A percentile compares a stretch with the other conserved stretches of the same genome.
phyloP scores from a whole-genome alignment of 1,140 invertebrate genomes.

The Drosophila jambulina region DNA sequence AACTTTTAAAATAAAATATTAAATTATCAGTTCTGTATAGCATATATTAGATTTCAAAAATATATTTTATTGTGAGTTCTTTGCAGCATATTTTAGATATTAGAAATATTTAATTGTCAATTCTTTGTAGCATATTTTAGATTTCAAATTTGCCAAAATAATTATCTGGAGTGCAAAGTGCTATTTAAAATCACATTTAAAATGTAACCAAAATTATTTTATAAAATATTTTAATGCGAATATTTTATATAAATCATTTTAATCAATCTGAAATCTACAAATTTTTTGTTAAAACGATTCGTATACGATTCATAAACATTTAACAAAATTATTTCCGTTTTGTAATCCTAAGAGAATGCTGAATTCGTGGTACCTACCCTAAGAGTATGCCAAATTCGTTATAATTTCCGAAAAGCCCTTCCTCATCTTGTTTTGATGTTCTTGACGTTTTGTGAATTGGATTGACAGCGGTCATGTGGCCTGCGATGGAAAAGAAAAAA shows the following conservation, averaged over 20 bases:
- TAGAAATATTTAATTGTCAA: not conserved
- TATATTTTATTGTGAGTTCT: not conserved
- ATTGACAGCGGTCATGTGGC: constrained; percentile 21
- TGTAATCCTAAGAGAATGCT: not conserved
- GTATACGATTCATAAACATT: too few relatives aligned
- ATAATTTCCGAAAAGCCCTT: not conserved
- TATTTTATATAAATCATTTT: too few relatives aligned
- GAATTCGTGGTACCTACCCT: not conserved
- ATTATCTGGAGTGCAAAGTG: not conserved
- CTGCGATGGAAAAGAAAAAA: constrained; percentile 10
- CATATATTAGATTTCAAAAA: too few relatives aligned
- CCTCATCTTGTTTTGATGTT: constrained; percentile 9
- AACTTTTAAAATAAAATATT: too few relatives aligned
- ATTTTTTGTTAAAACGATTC: too few relatives aligned
- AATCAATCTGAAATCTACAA: too few relatives aligned
- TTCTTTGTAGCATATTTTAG: not conserved
- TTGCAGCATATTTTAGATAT: not conserved
- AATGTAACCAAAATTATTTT: too few relatives aligned
- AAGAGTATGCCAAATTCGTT: not conserved
- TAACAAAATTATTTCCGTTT: not conserved
- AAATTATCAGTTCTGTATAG: too few relatives aligned
- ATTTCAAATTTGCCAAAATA: not conserved
- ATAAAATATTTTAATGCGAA: too few relatives aligned
- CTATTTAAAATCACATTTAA: not conserved
- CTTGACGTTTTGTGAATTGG: constrained; percentile 7